Base-by-base conservation (phyloP, 1,140 invertebrate species). In the Wasmannia auropunctata region DNA sequence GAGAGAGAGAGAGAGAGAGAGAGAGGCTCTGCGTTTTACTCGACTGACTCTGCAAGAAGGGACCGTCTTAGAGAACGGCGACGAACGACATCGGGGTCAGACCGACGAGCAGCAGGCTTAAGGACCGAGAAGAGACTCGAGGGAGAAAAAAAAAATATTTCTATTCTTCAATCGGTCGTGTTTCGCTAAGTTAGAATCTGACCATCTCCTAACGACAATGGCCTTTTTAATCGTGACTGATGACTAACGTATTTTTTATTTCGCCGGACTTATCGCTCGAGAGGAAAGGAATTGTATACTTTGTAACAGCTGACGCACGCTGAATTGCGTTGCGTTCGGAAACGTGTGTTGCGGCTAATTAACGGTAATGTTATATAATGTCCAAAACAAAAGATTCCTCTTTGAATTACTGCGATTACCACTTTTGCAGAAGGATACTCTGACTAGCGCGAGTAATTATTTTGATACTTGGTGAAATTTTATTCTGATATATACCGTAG, bases 391-490 rank as follows among this genome's bases (percentile, higher is more conserved):
- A 54, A 40, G 19, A 74, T 46, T 74, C 6, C 51, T 72, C 51
- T 58, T 40, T 72, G n/a, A 58, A 58, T 72, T 43, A 58, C 65
- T 58, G 51, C 77, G 63, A 81, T 74, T n/a, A n/a, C 54, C n/a
- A 74, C 11, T 46, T 83, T 72, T 58, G 54, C 56, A 74, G 67
- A 46, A 74, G 25, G 28, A 10, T 72, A 34, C 37, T 74, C 11
- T n/a, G 40, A 83, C 69, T 74, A 83, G 67, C n/a, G 34, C n/a
- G 37, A 65, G 51, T 37, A 85, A 65, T 89, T 80, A 87, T 89
- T 90, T 87, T 90, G 88, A 90, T 90, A 90, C 86, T 87, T 79
- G 69, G 67, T 49, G 62, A 89, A 74, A 83, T 84, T 81, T 89
- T 89, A 89, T 77, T 89, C 77, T 89, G 63, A 81, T 89, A 81